Conservation (phyloP, 2,888 invertebrate genomes). For the Molanna angustata region DNA sequence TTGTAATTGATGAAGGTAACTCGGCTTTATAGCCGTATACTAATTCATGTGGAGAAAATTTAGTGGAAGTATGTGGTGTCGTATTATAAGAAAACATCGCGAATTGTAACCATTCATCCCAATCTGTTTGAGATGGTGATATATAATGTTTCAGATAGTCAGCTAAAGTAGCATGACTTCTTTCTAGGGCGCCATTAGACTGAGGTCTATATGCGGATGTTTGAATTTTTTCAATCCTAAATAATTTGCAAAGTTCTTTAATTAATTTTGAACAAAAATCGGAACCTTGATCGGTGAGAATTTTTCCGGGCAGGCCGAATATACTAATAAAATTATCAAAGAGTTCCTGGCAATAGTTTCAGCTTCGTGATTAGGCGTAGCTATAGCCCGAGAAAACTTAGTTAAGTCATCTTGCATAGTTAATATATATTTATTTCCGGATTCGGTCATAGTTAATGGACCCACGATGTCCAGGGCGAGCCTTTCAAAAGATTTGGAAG, state of each 20-base stretch:
- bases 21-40: constrained; percentile 36
- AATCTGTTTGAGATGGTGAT: background rate
- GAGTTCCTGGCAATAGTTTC: constrained; percentile 36
- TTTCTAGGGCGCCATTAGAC: constrained; percentile 37
- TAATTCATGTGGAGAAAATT: constrained; percentile 39
- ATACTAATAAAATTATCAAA: constrained; percentile 37
- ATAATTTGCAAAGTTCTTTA: constrained; percentile 36
- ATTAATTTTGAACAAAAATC: constrained; percentile 39
- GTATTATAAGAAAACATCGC: constrained; percentile 21
- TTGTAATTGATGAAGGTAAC: too few species aligned
- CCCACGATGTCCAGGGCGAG: constrained; percentile 37
- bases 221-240: constrained; percentile 37
- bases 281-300: constrained; percentile 41
- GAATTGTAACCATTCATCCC: constrained; percentile 2
- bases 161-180: constrained; percentile 36
- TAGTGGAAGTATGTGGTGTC: constrained; percentile 36
- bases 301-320: constrained; percentile 39
- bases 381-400: constrained; percentile 35
- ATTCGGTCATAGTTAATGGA: constrained; percentile 34
- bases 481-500: constrained; percentile 36
- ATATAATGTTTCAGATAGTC: constrained; percentile 8
- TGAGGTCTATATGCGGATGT: constrained; percentile 38
- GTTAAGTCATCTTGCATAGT: constrained; percentile 36
- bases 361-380: constrained; percentile 36
- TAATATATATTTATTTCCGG: constrained; percentile 35